Evolutionary conservation across 2,797 vertebrate genomes (phyloP), one percentile per base, ranked within the genome.

Genomic region (Diplodus sargus): DNA sequence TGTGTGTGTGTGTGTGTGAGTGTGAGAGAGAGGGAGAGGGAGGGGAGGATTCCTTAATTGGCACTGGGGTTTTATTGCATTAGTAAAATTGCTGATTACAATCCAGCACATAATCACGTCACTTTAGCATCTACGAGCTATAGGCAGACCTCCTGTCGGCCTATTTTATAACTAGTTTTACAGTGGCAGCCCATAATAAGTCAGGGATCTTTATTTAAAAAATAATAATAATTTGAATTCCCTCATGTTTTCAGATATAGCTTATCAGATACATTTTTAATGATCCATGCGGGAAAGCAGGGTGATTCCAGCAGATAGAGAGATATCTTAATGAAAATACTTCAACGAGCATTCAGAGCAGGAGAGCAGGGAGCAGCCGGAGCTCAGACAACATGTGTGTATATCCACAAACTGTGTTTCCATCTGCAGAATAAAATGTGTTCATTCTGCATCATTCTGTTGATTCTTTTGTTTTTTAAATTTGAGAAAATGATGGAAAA

Each of bases 21-120:
- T n/a, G 71, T 48, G 51, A 22, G 56, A 6, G 52, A 6, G 30
- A 2, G 8, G 1, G 22, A 7, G 30, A 2, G 8, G 2, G 22
- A 1, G n/a, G 9, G 25, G 3, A 63, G 49, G 5, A 3, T 42
- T 45, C 73, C 79, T 84, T 91, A 90, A 90, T 90, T 90, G 84
- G 82, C 78, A 80, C 83, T 70, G 64, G 63, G 64, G 4, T 84
- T 87, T 91, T 87, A 91, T 91, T 90, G 81, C 87, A 88, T 91
- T 89, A 89, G 85, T 82, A 86, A 89, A 91, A 89, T 85, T 84
- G 84, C 74, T 92, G 84, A 89, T 91, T 89, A 70, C 83, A 78
- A 74, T 87, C 78, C 75, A 72, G 84, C 85, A 69, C 76, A 74
- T 68, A 74, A 56, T 86, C 75, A 53, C 28, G 70, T 84, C 77